phyloP scores from a whole-genome alignment of 2,797 vertebrate genomes.

The Eulemur albifrons region DNA sequence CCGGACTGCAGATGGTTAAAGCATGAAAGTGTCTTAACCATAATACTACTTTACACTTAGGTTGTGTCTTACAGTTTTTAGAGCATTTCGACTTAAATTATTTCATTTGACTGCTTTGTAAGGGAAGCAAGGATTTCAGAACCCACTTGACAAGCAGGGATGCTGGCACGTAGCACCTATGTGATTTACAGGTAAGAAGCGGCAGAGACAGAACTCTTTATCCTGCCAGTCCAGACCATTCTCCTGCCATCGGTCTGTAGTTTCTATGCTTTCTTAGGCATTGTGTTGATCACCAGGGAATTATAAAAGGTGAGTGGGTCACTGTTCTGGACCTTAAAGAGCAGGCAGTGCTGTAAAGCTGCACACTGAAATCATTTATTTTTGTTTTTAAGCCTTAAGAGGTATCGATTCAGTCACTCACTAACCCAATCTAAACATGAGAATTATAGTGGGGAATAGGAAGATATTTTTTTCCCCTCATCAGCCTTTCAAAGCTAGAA shows the following conservation, averaged over 20 bases:
- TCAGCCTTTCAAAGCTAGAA: neutral
- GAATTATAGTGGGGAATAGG: neutral
- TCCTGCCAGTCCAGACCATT: neutral
- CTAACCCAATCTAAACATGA: neutral
- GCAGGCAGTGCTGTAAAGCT: neutral
- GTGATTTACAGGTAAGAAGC: neutral
- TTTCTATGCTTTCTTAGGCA: neutral
- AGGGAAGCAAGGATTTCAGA: slow-evolving; percentile 4
- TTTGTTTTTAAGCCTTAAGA: neutral
- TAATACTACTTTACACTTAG: neutral
- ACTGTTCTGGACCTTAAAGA: neutral
- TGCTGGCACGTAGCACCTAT: neutral
- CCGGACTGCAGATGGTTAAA: neutral
- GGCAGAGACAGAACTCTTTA: neutral
- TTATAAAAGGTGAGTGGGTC: neutral
- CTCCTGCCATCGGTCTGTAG: neutral
- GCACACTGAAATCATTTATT: neutral
- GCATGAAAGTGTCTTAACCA: neutral
- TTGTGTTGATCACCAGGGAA: neutral
- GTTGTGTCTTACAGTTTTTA: neutral
- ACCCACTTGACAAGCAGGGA: neutral
- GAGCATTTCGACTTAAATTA: neutral
- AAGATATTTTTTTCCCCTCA: neutral
- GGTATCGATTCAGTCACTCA: neutral
- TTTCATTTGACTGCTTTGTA: neutral